phyloP scores from a whole-genome alignment of 2,113 vertebrate genomes.

The Melanerpes formicivorus region DNA sequence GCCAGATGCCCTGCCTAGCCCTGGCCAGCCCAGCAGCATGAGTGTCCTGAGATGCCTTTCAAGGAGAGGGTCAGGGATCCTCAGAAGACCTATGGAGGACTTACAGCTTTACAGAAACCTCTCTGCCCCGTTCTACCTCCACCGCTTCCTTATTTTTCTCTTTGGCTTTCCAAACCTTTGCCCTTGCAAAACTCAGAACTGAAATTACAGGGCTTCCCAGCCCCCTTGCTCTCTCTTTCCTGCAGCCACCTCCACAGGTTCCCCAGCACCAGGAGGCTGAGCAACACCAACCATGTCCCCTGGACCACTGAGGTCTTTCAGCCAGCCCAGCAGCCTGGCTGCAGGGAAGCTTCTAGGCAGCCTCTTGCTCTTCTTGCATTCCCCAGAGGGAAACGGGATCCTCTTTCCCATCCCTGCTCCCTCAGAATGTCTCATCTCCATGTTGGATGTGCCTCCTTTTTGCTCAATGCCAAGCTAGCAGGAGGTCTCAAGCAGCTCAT shows the following conservation, averaged over 20 bases:
- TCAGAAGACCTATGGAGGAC: background rate
- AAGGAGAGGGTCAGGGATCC: background rate
- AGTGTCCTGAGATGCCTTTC: background rate
- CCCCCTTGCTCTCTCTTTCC: background rate
- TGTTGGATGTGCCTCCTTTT: background rate
- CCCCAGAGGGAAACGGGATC: background rate
- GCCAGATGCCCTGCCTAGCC: background rate
- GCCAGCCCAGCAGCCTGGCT: background rate
- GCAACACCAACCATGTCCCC: rapidly evolving
- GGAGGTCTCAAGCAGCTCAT: background rate
- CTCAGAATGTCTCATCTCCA: background rate
- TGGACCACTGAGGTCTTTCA: background rate
- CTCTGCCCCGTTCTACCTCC: background rate
- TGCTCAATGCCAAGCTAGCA: background rate
- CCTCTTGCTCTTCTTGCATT: background rate
- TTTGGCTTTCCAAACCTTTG: slow-evolving; percentile 25
- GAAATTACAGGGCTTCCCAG: slow-evolving; percentile 27
- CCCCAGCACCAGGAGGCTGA: background rate
- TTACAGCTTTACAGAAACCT: background rate
- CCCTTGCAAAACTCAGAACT: slow-evolving; percentile 59
- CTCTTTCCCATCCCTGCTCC: background rate
- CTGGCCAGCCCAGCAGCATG: rapidly evolving
- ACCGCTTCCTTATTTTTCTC: slow-evolving; percentile 14
- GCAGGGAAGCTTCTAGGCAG: background rate
- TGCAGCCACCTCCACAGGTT: background rate